Evolutionary conservation across 2,113 vertebrate species (phyloP), one percentile per base, ranked within the genome.

Genomic region (Cettia cetti): DNA sequence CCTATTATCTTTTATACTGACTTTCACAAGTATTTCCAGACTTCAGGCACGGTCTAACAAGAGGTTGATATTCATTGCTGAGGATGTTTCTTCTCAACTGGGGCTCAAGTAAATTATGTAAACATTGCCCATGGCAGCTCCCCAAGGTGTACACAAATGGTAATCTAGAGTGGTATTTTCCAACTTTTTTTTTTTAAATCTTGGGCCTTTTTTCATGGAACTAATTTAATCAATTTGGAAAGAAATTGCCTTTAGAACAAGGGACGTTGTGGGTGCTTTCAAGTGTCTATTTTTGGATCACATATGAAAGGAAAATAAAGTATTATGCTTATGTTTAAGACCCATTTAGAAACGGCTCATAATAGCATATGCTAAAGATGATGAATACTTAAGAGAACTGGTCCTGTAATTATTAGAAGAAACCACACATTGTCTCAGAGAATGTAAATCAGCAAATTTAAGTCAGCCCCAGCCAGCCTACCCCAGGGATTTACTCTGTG

Each of bases 401-500:
- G 74, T 79, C 89, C 61, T 93, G 88, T 79, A 96, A 94, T 94
- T 97, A 95, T 94, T 89, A 95, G 78, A 90, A 92, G 86, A 95
- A 97, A 95, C 86, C n/a, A 2, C 78, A 75, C 40, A 70, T 94
- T 96, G 75, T 96, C 78, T 91, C 64, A 78, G 83, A 70, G 91
- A 82, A 88, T 88, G 65, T 95, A 96, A 97, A 96, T 91, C 91
- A 95, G 93, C 83, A 91, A 94, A 93, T 74, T 66, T 60, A 72
- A 96, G 75, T 82, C 91, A 93, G 44, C 40, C 82, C n/a, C 75
- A 87, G 88, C 14, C 77, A 68, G 59, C 22, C 56, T 79, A 42
- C 87, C 94, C 82, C 1, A 4, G 75, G 54, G 81, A 82, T 96
- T 95, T 94, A 18, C 81, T 91, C 54, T 61, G 71, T 69, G 89